Evolutionary conservation across 2,797 vertebrate genomes (phyloP).

Genomic region (Onychomys arenicola): DNA sequence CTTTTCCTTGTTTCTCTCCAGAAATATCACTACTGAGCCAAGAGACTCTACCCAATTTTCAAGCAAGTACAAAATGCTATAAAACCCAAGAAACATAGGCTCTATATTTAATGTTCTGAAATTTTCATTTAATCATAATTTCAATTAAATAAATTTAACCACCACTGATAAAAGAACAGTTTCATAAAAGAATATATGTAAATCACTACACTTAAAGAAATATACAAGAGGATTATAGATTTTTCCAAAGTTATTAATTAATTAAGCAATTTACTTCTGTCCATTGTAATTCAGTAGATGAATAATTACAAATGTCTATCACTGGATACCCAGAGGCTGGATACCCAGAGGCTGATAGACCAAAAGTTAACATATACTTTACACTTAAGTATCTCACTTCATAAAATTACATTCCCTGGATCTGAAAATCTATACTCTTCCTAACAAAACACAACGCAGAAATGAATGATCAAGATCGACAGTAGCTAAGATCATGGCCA

Average conservation of each 20-base stretch:
- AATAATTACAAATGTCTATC: slow-evolving; percentile 17
- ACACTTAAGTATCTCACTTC: background rate
- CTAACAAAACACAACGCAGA: slow-evolving; percentile 10
- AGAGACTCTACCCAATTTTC: slow-evolving; percentile 43
- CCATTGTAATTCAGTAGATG: background rate
- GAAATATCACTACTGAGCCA: slow-evolving; percentile 37
- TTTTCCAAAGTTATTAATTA: background rate
- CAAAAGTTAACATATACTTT: background rate
- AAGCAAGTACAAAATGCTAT: background rate
- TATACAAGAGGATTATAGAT: background rate
- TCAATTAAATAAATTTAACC: slow-evolving; percentile 5
- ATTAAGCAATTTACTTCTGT: background rate
- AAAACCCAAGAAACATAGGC: background rate
- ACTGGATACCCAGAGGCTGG: background rate
- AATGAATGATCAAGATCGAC: background rate
- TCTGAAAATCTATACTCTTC: slow-evolving; percentile 28
- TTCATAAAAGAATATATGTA: background rate
- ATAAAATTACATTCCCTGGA: background rate
- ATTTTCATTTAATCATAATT: slow-evolving; percentile 26
- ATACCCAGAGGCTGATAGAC: background rate
- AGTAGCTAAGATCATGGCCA: background rate
- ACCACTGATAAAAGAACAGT: background rate
- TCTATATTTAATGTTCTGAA: slow-evolving; percentile 12
- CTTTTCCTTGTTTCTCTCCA: background rate
- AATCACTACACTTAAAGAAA: slow-evolving; percentile 9